Percentiles rank a stretch among this genome's conserved stretches.
phyloP scores from a whole-genome alignment of 1,140 invertebrate genomes.

The Megathymus violae region DNA sequence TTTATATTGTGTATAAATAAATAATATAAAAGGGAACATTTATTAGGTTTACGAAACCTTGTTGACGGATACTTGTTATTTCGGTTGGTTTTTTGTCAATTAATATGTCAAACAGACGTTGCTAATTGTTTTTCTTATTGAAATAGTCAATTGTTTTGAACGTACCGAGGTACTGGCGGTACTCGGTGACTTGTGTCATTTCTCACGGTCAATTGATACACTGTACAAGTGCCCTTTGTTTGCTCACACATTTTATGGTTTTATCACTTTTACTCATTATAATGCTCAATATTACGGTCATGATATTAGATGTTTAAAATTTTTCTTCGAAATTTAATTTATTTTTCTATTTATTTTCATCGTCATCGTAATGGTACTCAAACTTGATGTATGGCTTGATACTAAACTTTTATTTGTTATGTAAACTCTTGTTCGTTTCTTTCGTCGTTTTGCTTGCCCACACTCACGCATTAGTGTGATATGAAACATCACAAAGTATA shows the following conservation, averaged over 20 bases:
- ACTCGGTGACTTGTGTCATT: conserved; percentile 49
- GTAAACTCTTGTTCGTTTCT: conserved; percentile 9
- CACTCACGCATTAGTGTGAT: conserved; percentile 25
- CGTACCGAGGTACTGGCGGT: conserved; percentile 43
- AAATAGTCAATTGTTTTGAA: conserved; percentile 76
- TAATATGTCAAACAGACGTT: conserved; percentile 65
- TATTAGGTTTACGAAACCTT: conserved; percentile 67
- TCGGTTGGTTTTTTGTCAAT: conserved; percentile 79
- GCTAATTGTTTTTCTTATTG: conserved; percentile 57
- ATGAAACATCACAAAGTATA: conserved; percentile 33
- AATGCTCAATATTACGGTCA: conserved; percentile 79
- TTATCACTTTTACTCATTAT: conserved; percentile 72
- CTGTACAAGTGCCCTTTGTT: conserved; percentile 62
- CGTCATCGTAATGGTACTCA: conserved; percentile 21
- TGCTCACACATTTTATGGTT: conserved; percentile 64
- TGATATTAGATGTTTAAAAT: conserved; percentile 76
- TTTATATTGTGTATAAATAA: conserved; percentile 42
- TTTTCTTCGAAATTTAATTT: conserved; percentile 63
- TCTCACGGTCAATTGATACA: conserved; percentile 71
- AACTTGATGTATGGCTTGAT: conserved; percentile 23
- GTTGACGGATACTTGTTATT: conserved; percentile 67
- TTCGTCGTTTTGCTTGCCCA: conserved; percentile 37
- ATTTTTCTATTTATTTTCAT: conserved; percentile 59
- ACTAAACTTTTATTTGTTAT: conserved; percentile 1
- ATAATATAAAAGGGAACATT: conserved; percentile 47